Evolutionary conservation across 2,888 invertebrate species (phyloP), one percentile per base, ranked within the genome.

Genomic region (Leptopterna dolabrata): DNA sequence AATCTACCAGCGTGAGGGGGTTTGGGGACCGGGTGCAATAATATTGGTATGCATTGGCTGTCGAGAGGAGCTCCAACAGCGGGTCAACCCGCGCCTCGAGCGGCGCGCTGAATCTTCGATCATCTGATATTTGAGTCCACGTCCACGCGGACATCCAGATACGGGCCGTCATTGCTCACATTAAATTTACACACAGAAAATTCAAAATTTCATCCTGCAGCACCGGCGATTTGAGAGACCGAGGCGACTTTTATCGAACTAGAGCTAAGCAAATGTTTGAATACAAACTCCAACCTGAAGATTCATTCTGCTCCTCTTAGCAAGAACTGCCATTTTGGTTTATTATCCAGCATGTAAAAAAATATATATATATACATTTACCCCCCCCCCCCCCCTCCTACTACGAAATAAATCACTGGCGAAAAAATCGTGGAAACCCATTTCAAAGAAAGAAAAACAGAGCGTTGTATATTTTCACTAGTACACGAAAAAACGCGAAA

Each of bases 1-100:
- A 63, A 63, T 63, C 63, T 47, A 13, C 47, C 47, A 2, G 4
- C 1, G 47, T 1, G 2, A 13, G 4, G 11, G 36, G 36, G 36
- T 36, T 36, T 36, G 36, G 36, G 63, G 19, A 63, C 19, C 24
- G 63, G 63, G 24, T 63, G 63, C 63, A 63, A 63, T 63, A 63
- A 63, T 63, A 63, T 63, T 63, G 63, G 63, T 63, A 63, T 63
- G 63, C 63, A 63, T 63, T 24, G 63, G 63, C 63, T 63, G 63
- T 63, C 63, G 63, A 63, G 63, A 27, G 63, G 24, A 27, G 27
- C 27, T 24, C 6, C 13, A 47, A 11, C 63, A 24, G 13, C 24
- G 19, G 63, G 63, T 63, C 24, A 27, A 63, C 24, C 24, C 63
- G 19, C 63, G 63, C 63, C 63, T 63, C 63, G 24, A 63, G 63